Base-by-base conservation (phyloP, 1,140 invertebrate species). In the Scaptomyza hsui region DNA sequence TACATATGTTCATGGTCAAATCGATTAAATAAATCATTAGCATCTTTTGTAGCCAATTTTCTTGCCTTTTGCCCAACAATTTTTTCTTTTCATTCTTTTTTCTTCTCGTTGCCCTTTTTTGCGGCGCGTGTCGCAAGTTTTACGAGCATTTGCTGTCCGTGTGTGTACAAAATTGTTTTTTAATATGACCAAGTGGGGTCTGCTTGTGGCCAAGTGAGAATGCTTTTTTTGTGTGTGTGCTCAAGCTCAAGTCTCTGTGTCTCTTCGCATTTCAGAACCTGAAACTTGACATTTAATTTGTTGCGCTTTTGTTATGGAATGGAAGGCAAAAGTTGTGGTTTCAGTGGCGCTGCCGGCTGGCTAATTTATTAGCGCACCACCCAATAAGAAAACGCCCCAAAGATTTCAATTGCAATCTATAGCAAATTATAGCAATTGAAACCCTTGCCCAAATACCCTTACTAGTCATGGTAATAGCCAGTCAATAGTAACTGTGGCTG, bases 1-100 rank as follows among this genome's bases (percentile, higher is more conserved):
- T 61, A 86, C 85, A 89, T 89, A 85, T 89, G 85, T 85, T 85
- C 79, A 86, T 90, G 89, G 83, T 90, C 89, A 90, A 90, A 90
- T 90, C 89, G 89, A 90, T 90, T 90, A 90, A 89, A 90, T 90
- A 90, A 90, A 90, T 90, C 89, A 90, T 90, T 90, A 90, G 89
- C 89, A 90, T 90, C 89, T 90, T 90, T 90, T 90, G 89, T 89
- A 75, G 75, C 78, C 89, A 83, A 89, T 90, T 90, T 81, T 78
- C 76, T 82, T 83, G 81, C 57, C 57, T 47, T 71, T 73, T 56
- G 35, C 9, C 19, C 13, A 10, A 15, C 21, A 42, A 35, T 26
- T 69, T 72, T 63, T 32, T 37, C 32, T 13, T 45, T 15, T n/a
- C n/a, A n/a, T n/a, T n/a, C n/a, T 37, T n/a, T 62, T 32, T 41